Evolutionary conservation across 2,797 vertebrate genomes (phyloP).

Genomic region (Tangara arthus): DNA sequence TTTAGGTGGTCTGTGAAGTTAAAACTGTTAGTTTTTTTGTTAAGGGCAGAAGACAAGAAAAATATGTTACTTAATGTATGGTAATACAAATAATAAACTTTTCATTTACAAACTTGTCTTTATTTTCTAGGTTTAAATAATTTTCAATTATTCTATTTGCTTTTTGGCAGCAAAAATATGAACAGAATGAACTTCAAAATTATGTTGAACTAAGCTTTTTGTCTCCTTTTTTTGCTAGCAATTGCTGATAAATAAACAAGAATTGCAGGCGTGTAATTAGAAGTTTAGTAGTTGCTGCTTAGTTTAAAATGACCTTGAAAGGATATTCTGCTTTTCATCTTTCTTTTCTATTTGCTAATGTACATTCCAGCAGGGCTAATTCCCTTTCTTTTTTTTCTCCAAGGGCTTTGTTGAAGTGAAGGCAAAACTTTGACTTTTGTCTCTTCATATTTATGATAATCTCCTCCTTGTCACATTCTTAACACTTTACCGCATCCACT

Average conservation of each 20-base stretch:
- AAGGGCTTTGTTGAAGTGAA: conserved; percentile 5
- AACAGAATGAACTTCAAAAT: conserved; percentile 12
- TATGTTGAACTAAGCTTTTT: background rate
- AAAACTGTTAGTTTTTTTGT: background rate
- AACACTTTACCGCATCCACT: conserved; percentile 16
- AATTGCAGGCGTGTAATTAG: conserved; percentile 15
- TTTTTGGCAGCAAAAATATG: conserved; percentile 10
- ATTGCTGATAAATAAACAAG: conserved; percentile 18
- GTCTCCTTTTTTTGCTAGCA: background rate
- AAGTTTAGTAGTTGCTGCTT: conserved; percentile 31
- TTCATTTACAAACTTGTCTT: background rate
- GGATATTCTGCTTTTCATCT: background rate
- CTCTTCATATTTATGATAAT: conserved; percentile 39
- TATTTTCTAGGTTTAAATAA: background rate
- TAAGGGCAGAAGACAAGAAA: background rate
- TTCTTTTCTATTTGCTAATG: background rate
- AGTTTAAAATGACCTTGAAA: conserved; percentile 41
- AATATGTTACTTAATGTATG: background rate
- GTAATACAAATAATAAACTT: background rate
- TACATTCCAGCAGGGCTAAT: conserved; percentile 2
- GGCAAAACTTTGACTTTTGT: background rate
- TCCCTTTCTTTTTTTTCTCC: background rate
- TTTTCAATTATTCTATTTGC: background rate
- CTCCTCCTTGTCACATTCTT: conserved; percentile 31
- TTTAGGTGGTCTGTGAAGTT: background rate